Conservation (phyloP, 2,888 invertebrate species). For the Euzetes globulus region DNA sequence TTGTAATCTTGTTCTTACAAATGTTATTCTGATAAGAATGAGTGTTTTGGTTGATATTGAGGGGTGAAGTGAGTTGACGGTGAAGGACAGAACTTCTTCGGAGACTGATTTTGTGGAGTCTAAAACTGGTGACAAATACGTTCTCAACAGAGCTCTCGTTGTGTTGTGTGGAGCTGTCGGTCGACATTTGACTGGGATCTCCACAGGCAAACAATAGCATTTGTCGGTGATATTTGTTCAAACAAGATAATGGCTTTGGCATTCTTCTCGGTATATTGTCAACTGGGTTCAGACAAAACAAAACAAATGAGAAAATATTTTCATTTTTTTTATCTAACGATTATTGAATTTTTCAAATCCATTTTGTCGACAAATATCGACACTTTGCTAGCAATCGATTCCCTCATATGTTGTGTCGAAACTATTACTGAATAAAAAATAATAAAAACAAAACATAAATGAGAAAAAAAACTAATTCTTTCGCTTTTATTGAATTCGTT, state of each 20-base stretch:
- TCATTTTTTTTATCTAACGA: background rate
- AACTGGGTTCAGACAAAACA: background rate
- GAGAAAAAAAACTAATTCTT: background rate
- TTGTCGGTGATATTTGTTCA: slow-evolving; percentile 26
- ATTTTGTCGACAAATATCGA: background rate
- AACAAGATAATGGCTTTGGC: background rate
- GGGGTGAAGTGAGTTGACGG: background rate
- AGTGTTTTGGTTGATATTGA: too few species aligned
- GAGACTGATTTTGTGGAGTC: background rate
- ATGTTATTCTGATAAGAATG: too few species aligned
- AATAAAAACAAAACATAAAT: background rate
- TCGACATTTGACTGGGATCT: slow-evolving; percentile 20
- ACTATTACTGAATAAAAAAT: background rate
- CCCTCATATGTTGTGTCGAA: background rate
- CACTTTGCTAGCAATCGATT: slow-evolving; percentile 2
- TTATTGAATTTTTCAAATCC: background rate
- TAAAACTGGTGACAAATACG: background rate
- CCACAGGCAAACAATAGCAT: slow-evolving; percentile 30
- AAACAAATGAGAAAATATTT: background rate
- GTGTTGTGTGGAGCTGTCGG: slow-evolving; percentile 13
- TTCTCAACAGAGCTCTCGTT: background rate
- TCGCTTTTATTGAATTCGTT: too few species aligned
- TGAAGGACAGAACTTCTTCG: background rate
- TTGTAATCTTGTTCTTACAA: too few species aligned
- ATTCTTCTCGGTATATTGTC: background rate